Conservation (phyloP, 37 sponge, comb jelly and placozoan species). For the Bolinopsis microptera region DNA sequence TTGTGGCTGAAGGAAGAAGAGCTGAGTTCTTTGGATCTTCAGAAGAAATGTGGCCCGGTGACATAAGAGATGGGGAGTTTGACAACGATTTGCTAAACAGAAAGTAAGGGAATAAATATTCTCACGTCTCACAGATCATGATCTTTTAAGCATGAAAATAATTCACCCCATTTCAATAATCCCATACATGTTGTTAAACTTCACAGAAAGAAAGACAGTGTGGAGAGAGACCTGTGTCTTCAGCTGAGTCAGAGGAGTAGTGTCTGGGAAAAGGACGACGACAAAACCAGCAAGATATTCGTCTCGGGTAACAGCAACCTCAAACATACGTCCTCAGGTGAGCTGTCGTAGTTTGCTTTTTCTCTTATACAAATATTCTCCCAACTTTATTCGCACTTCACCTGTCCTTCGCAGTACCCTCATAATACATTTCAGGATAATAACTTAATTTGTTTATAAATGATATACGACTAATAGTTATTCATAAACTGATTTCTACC, state of each 20-base stretch:
- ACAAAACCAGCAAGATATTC: neutral
- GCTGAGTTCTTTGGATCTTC: conserved; percentile 47
- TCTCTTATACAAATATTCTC: no score
- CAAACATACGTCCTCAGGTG: neutral
- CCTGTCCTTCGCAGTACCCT: no score
- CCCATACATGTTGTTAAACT: no score
- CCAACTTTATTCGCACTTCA: no score
- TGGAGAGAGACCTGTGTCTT: neutral
- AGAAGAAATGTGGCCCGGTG: neutral
- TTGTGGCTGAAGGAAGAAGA: conserved; percentile 29
- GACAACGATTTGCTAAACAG: neutral
- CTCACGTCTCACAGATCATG: no score
- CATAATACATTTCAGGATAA: no score
- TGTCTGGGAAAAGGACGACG: neutral
- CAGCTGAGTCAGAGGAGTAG: neutral
- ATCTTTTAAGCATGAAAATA: no score
- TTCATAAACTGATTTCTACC: neutral
- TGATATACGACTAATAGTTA: no score
- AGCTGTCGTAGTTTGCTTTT: no score
- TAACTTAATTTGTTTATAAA: no score
- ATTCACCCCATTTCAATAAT: no score
- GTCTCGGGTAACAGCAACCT: neutral
- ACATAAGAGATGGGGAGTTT: neutral
- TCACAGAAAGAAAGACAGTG: neutral
- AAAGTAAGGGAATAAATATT: neutral